A percentile compares a stretch with the other conserved stretches of the same genome.
Conservation (phyloP, 2,113 vertebrate genomes). For the Microtus ochrogaster region DNA sequence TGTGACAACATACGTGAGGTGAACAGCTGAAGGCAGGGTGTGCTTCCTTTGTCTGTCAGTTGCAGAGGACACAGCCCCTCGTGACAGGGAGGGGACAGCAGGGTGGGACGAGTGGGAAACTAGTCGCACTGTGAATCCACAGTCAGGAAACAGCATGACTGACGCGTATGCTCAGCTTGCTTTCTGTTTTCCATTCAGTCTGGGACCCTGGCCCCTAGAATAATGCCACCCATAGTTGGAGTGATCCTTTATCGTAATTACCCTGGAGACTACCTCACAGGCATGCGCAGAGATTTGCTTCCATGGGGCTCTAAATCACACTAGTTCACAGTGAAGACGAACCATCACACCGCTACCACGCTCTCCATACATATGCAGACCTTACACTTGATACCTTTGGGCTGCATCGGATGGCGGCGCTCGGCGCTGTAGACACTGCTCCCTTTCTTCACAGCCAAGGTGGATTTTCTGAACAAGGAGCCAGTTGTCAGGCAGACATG, state of each 20-base stretch:
- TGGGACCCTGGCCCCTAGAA: background rate
- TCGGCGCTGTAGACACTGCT: background rate
- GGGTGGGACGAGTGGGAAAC: no score
- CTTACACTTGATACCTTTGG: background rate
- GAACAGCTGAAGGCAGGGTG: background rate
- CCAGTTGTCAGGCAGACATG: background rate
- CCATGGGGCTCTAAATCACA: background rate
- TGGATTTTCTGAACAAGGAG: conserved; percentile 24
- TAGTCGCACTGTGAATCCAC: no score
- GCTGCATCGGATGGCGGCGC: no score
- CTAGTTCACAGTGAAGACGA: background rate
- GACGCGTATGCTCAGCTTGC: background rate
- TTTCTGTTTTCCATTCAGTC: background rate
- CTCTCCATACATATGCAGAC: background rate
- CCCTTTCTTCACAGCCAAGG: background rate
- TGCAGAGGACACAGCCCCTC: no score
- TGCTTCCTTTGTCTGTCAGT: background rate
- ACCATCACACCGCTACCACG: background rate
- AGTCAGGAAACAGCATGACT: background rate
- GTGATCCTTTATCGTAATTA: no score
- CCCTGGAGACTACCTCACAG: background rate
- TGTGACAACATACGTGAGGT: background rate
- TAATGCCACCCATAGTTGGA: background rate
- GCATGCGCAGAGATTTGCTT: background rate
- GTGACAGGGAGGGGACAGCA: background rate